Percentiles rank a stretch among this genome's conserved stretches.
Conservation (phyloP, 2,797 vertebrate species). For the Notamacropus eugenii region DNA sequence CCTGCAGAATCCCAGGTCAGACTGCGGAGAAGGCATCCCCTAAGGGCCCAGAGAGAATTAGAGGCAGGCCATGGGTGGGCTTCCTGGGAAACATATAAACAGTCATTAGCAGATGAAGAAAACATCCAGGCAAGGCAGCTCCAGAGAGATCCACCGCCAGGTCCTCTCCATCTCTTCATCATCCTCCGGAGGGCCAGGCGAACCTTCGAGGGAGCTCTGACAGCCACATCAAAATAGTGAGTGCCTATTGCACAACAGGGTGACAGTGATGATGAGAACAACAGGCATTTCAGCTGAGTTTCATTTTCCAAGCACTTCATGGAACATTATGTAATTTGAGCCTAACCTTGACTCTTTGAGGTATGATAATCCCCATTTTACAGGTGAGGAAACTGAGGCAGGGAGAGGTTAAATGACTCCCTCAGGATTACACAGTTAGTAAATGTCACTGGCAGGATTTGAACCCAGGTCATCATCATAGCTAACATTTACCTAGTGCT, state of each 20-base stretch:
- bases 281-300: neutral
- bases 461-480: no score
- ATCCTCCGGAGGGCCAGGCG: neutral
- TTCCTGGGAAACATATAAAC: slow-evolving; percentile 36
- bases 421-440: no score
- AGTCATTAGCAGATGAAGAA: slow-evolving; percentile 12
- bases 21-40: neutral
- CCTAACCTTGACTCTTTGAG: neutral
- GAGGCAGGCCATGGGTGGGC: neutral
- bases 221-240: neutral
- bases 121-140: neutral
- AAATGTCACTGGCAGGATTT: no score
- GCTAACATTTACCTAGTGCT: no score
- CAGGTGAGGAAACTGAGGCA: no score
- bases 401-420: no score
- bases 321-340: neutral
- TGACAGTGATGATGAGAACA: neutral
- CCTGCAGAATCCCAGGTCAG: neutral
- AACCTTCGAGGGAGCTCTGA: neutral
- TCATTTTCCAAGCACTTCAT: neutral
- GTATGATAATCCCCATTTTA: neutral
- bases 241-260: neutral
- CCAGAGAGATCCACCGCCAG: neutral
- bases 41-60: neutral
- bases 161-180: neutral